Evolutionary conservation across 2,113 vertebrate species (phyloP), one percentile per base, ranked within the genome.

Genomic region (Oryzias javanicus): DNA sequence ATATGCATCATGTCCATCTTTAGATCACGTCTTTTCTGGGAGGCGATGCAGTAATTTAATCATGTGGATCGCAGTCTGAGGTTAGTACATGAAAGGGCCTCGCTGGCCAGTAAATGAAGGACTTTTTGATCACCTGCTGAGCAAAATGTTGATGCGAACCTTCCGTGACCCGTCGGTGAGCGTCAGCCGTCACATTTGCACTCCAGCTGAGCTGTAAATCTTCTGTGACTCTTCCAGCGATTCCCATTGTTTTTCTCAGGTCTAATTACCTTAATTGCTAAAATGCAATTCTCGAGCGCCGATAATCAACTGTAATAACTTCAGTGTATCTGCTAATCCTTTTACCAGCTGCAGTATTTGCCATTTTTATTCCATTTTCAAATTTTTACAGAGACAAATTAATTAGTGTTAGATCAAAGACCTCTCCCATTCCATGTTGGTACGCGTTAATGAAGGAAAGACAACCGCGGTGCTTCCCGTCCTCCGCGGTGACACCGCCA

Each of bases 341-440:
- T 67, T 44, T 44, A 8, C 4, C 46, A 47, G 10, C 67, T 27
- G n/a, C 52, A 24, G 14, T 42, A 14, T 29, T 52, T 45, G 78
- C 40, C 35, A 3, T 24, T 54, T 14, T 40, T 46, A 17, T 46
- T n/a, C 16, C n/a, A 18, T 46, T n/a, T 46, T n/a, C n/a, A 46
- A n/a, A 46, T 46, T n/a, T 5, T 12, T 15, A 49, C 8, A 14
- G 67, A 77, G 78, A 61, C 62, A 29, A 72, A 70, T 80, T 84
- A 80, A 86, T 85, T 80, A 78, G 70, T 52, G 55, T 74, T 56
- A 70, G 67, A 77, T 84, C 79, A 84, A 86, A 71, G 48, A 71
- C 51, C 65, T 49, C 66, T 70, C 53, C 72, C 44, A 67, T 62
- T 80, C 70, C 74, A 64, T 72, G 78, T 81, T 81, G 81, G 86